Base-by-base conservation (phyloP, 2,888 invertebrate genomes). In the Eucera pruinosa region DNA sequence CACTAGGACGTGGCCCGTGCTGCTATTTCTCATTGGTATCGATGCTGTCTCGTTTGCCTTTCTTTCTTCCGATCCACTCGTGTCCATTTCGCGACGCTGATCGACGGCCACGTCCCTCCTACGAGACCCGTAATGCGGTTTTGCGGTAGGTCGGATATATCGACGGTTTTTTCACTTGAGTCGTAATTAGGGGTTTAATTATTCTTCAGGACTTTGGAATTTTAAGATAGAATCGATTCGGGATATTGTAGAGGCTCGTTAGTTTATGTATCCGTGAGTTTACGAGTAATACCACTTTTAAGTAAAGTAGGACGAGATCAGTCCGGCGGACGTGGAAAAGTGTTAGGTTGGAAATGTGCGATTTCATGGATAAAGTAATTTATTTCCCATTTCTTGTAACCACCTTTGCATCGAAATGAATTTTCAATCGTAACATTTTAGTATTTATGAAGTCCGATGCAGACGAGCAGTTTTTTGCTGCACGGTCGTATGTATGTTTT, bases 21-120 rank as follows among this genome's bases (percentile, higher is more conserved):
- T 4, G 80, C 61, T 72, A 66, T 84, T 82, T 82, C 73, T 80
- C 76, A 72, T 74, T 64, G 64, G 48, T 71, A 60, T 45, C 71
- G 71, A 55, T 33, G 47, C 33, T 64, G 60, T 68, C 68, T 73
- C 71, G 50, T 78, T 80, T 80, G 52, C 69, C 50, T 65, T 57
- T 41, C 64, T 75, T 74, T 65, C 57, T 45, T 33, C 25, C 47
- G 20, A 9, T 33, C 30, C 18, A 39, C 3, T 47, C 58, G 30
- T 18, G 25, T 11, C 41, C 48, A 64, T 60, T 45, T 48, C 47
- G n/a, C 41, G 65, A 60, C 45, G 18, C 71, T 67, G 76, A 74
- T 76, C 74, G 74, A 74, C 74, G 67, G 39, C 23, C 18, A 5
- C 13, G 25, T 47, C 25, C 27, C 70, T 57, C 23, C 39, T 50